A percentile compares a stretch with the other conserved stretches of the same genome.
Conservation (phyloP, 2,888 invertebrate species). For the Drosophila falleni region DNA sequence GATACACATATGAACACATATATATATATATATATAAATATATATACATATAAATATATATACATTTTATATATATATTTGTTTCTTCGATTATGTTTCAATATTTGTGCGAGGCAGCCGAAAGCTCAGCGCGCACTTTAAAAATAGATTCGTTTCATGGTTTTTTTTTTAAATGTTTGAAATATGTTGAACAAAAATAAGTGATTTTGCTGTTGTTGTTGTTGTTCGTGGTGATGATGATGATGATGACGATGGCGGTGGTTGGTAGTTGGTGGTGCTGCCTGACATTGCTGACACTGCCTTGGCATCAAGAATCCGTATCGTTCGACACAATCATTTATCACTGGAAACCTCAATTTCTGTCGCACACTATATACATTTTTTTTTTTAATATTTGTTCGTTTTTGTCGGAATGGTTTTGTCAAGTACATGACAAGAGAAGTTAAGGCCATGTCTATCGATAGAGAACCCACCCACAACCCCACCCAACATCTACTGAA, state of each 20-base stretch:
- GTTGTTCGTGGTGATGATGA: constrained; percentile 18
- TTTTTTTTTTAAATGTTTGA: constrained; percentile 74
- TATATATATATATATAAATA: constrained; percentile 25
- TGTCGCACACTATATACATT: background rate
- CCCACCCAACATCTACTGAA: constrained; percentile 31
- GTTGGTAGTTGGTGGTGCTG: constrained; percentile 14
- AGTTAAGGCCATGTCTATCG: constrained; percentile 37
- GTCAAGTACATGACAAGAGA: constrained; percentile 13
- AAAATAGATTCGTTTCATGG: constrained; percentile 80
- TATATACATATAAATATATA: constrained; percentile 28
- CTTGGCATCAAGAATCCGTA: constrained; percentile 11
- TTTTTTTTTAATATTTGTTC: too few species aligned
- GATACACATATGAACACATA: constrained; percentile 13
- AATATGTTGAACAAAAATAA: constrained; percentile 78
- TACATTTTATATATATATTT: constrained; percentile 39
- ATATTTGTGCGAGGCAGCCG: constrained; percentile 70
- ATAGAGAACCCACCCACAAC: constrained; percentile 20
- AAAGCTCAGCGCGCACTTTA: constrained; percentile 77
- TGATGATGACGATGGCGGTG: background rate
- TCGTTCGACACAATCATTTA: constrained; percentile 51
- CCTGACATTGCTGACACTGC: constrained; percentile 5
- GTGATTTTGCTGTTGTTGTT: constrained; percentile 37
- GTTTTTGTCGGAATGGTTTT: constrained; percentile 3
- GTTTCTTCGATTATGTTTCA: constrained; percentile 82
- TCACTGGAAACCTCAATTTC: constrained; percentile 47